Conservation (phyloP, 2,113 vertebrate species). For the Zosterops hypoxanthus region DNA sequence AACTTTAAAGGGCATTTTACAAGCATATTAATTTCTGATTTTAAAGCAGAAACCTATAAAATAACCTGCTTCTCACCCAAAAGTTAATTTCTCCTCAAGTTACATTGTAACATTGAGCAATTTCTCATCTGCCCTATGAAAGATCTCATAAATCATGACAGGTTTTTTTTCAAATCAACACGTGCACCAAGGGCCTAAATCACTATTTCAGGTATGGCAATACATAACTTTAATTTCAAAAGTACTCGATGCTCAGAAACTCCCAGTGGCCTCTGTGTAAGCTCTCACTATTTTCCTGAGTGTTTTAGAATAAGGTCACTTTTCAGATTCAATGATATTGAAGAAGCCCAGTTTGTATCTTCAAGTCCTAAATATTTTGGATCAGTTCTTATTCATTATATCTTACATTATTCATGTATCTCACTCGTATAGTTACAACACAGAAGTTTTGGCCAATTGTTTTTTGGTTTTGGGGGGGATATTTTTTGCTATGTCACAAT, state of each 20-base stretch:
- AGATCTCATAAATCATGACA: not conserved
- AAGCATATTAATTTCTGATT: not conserved
- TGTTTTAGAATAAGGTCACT: not conserved
- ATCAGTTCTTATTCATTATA: not conserved
- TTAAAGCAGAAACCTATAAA: not conserved
- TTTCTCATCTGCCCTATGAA: not conserved
- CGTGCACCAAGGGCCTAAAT: not conserved
- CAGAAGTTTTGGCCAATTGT: not conserved
- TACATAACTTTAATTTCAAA: not conserved
- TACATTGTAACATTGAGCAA: not conserved
- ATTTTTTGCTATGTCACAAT: not conserved
- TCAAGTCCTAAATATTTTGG: not conserved
- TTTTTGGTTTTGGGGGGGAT: rapidly evolving
- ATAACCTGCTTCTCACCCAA: not conserved
- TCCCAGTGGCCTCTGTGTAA: not conserved
- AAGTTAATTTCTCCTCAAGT: not conserved
- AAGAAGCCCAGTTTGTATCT: not conserved
- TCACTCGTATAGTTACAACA: not conserved
- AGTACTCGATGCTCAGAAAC: not conserved
- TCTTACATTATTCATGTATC: not conserved
- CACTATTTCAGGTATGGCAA: not conserved
- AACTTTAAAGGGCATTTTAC: not conserved
- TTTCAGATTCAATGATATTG: not conserved
- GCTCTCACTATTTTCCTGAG: not conserved
- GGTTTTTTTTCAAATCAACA: not conserved